These are phyloP conservation scores for Rattus norvegicus DNA, from an alignment of 2,113 vertebrate genomes.

Conservation along the genomic window DNA sequence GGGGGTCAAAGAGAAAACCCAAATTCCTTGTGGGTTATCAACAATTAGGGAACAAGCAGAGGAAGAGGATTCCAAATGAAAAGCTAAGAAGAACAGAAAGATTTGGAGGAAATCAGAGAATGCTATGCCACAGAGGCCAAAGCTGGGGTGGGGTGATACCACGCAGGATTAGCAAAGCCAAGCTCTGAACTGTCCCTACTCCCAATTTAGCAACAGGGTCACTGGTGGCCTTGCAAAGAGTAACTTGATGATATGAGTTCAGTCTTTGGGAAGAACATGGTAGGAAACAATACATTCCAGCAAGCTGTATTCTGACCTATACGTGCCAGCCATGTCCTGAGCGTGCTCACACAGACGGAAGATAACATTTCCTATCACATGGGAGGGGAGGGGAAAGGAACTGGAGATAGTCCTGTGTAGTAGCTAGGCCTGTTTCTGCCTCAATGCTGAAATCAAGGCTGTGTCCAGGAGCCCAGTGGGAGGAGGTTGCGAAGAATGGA, in stretches of 20 bases:
- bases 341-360: not conserved
- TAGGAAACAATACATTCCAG: slow-evolving; percentile 15
- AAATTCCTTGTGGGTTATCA: slow-evolving; percentile 8
- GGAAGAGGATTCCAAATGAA: not conserved
- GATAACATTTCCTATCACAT: not conserved
- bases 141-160: not conserved
- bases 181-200: slow-evolving; percentile 3
- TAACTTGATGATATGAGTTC: not conserved
- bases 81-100: not conserved
- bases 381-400: not conserved
- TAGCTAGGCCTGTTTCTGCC: not conserved
- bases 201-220: not conserved
- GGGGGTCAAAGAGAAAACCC: slow-evolving; percentile 16
- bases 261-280: not conserved
- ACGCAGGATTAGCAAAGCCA: not conserved
- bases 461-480: not conserved
- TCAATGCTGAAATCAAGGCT: not conserved
- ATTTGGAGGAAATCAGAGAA: slow-evolving; percentile 1
- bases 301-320: not conserved
- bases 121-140: not conserved
- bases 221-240: not conserved
- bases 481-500: not conserved
- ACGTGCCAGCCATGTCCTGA: not conserved
- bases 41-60: slow-evolving; percentile 24
- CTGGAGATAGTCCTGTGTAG: not conserved